Evolutionary conservation across 2,797 vertebrate species (phyloP), one percentile per base, ranked within the genome.

Genomic region (Sorex maritimensis): DNA sequence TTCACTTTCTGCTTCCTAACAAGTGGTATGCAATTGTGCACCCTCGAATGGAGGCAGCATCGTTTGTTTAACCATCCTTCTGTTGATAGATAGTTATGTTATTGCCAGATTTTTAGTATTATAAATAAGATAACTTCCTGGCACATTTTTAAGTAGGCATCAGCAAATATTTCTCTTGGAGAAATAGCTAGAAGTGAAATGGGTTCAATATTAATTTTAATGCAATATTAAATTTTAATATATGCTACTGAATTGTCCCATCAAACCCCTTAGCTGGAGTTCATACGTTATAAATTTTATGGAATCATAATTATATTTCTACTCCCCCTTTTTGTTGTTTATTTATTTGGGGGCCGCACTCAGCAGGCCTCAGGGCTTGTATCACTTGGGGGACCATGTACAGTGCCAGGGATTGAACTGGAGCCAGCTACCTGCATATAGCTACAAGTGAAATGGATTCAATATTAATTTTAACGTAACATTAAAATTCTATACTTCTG

Each of bases 101-200:
- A 52, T 74, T 92, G 80, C 75, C 69, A 55, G 46, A 26, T 85
- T 65, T 38, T 85, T 52, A 65, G 23, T 24, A 44, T 73, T 52
- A 80, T 19, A 65, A 75, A 55, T 44, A 44, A 24, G 1, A 46
- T 46, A 72, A 65, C 24, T 49, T 72, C 10, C 34, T 52, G 17
- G 15, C 34, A 58, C 38, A 61, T 41, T 92, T 88, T 88, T 34
- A 1, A 38, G 38, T 73, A 10, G 44, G 30, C 38, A 46, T 77
- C 61, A 86, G 14, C 14, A 81, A 61, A 14, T 49, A 81, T 69
- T 90, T 81, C 69, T 74, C n/a, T n/a, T 75, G 61, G 49, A 73
- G 41, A 30, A 86, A 71, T 71, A 41, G 38, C 41, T 55, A 79
- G 55, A 80, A 80, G 34, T n/a, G 6, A 44, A 58, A 84, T 52